Evolutionary conservation across 1,140 invertebrate species (phyloP).

Genomic region (Chlorops oryzae): DNA sequence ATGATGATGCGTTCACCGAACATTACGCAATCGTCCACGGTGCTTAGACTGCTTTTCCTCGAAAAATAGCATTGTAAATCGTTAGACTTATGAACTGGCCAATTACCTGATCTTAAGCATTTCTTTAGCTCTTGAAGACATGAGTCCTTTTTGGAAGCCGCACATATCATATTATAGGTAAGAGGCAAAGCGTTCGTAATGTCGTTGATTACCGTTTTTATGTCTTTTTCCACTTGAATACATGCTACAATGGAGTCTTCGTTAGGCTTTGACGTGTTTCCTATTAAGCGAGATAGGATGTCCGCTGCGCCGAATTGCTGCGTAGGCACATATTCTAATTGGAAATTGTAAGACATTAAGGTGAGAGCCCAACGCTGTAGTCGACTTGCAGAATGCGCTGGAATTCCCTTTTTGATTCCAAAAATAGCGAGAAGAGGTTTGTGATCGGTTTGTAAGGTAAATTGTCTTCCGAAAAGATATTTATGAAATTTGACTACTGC

Average conservation of each 20-base stretch:
- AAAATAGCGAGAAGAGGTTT: conserved; percentile 46
- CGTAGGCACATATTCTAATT: conserved; percentile 22
- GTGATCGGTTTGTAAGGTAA: conserved; percentile 48
- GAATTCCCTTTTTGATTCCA: conserved; percentile 24
- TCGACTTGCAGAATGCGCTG: conserved; percentile 20
- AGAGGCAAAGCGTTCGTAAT: conserved; percentile 2
- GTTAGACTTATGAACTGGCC: too few species aligned
- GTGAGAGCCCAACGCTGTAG: conserved; percentile 35
- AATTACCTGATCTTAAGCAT: too few species aligned
- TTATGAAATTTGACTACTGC: conserved; percentile 36
- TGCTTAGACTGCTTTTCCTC: conserved; percentile 1
- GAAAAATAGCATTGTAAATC: neutral
- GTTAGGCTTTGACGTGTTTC: conserved; percentile 3
- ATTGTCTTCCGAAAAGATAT: conserved; percentile 35
- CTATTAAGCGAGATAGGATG: conserved; percentile 26
- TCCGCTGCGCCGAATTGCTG: conserved; percentile 25
- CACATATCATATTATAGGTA: neutral
- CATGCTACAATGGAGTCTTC: conserved; percentile 9
- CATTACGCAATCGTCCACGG: conserved; percentile 1
- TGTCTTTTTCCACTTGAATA: conserved; percentile 11
- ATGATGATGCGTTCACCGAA: conserved; percentile 35
- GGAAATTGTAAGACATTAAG: conserved; percentile 21
- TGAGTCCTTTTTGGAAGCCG: neutral
- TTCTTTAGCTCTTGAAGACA: conserved; percentile 6
- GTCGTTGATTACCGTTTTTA: conserved; percentile 4